Conservation (phyloP, 2,888 invertebrate species). For the Heliconius aoede region DNA sequence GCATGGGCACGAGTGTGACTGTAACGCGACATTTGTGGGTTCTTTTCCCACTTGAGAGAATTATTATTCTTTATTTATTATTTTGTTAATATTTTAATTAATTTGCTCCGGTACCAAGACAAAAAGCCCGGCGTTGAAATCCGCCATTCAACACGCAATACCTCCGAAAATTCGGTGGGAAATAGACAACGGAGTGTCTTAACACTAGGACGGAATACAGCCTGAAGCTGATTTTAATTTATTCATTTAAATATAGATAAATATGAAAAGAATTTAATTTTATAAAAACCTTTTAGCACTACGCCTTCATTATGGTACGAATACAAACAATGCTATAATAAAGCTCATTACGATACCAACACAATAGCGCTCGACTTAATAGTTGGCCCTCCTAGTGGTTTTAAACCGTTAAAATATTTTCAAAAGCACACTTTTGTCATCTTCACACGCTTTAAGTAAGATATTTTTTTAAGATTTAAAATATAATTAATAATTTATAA, state of each 20-base stretch:
- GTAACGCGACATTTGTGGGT: no score
- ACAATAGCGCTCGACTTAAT: slow-evolving; percentile 19
- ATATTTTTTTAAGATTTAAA: background rate
- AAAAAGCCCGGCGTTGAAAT: no score
- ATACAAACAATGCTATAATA: slow-evolving; percentile 22
- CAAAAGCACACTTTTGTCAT: background rate
- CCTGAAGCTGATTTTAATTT: background rate
- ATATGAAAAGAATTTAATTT: background rate
- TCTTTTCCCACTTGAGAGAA: no score
- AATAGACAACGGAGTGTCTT: no score
- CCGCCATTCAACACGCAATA: no score
- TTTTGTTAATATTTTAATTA: no score
- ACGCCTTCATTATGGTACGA: slow-evolving; percentile 6
- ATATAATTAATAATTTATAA: background rate
- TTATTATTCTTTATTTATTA: no score
- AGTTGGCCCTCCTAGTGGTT: background rate
- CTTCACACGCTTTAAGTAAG: background rate
- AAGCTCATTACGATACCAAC: slow-evolving; percentile 7
- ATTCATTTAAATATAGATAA: background rate
- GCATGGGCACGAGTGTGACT: no score
- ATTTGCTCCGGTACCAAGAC: no score
- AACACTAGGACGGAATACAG: background rate
- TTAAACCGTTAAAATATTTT: background rate
- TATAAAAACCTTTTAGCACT: background rate
- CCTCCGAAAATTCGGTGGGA: no score